Evolutionary conservation across 2,113 vertebrate genomes (phyloP).

Genomic region (Psilopsiagon aurifrons): DNA sequence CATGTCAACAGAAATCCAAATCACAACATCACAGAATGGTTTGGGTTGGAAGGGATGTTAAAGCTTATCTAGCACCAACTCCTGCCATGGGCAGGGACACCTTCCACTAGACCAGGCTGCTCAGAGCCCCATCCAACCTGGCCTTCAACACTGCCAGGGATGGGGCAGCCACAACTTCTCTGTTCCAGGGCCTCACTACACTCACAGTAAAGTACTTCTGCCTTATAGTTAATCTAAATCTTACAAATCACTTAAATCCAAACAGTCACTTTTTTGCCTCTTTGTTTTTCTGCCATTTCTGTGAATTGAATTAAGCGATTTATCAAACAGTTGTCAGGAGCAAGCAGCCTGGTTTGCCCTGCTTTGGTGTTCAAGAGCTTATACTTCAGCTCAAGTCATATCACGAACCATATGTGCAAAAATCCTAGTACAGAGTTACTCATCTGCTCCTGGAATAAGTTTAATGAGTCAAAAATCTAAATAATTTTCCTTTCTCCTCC

Average conservation of each 20-base stretch:
- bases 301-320: not conserved
- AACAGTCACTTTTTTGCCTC: not conserved
- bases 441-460: not conserved
- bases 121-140: not conserved
- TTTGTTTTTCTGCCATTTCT: not conserved
- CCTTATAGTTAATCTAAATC: not conserved
- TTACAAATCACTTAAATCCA: not conserved
- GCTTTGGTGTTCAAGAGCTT: not conserved
- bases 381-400: not conserved
- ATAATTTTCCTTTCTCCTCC: not conserved
- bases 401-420: not conserved
- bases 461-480: constrained; percentile 10
- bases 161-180: not conserved
- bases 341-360: not conserved
- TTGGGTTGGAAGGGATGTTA: not conserved
- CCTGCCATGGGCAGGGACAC: not conserved
- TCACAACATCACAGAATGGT: not conserved
- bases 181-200: not conserved
- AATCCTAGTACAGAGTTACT: not conserved
- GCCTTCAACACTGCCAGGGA: not conserved
- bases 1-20: not conserved
- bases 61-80: not conserved
- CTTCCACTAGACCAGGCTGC: not conserved
- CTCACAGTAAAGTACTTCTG: not conserved
- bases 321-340: not conserved